phyloP scores from a whole-genome alignment of 2,113 vertebrate genomes.

The Morone saxatilis region DNA sequence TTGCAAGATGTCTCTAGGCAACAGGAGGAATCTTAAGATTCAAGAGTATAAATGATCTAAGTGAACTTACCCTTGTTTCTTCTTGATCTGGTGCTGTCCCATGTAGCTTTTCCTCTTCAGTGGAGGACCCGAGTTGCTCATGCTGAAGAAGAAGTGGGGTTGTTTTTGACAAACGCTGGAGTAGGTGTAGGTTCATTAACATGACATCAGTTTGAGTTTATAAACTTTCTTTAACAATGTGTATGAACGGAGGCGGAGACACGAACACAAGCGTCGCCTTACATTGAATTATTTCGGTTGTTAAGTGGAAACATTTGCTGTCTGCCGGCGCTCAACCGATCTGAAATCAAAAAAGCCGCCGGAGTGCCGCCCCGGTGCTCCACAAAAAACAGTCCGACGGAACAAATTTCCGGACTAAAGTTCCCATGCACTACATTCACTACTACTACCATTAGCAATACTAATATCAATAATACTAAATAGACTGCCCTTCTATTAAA shows the following conservation, averaged over 20 bases:
- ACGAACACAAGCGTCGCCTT: neutral
- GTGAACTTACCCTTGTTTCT: slow-evolving; percentile 69
- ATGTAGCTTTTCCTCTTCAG: slow-evolving; percentile 81
- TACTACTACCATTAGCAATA: no score
- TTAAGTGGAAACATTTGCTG: neutral
- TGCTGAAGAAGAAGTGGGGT: slow-evolving; percentile 14
- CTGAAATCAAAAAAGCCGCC: slow-evolving; percentile 72
- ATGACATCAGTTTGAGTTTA: slow-evolving; percentile 48
- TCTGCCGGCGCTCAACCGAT: neutral
- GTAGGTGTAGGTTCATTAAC: slow-evolving; percentile 18
- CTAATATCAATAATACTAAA: neutral
- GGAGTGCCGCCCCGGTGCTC: slow-evolving; percentile 34
- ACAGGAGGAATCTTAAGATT: neutral
- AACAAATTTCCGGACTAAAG: neutral
- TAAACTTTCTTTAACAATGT: neutral
- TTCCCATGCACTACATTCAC: slow-evolving; percentile 6
- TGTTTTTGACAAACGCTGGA: neutral
- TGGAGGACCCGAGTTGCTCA: slow-evolving; percentile 61
- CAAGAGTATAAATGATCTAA: neutral
- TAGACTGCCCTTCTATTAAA: neutral
- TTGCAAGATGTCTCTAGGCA: neutral
- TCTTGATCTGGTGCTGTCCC: slow-evolving; percentile 82
- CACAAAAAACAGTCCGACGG: slow-evolving; percentile 61
- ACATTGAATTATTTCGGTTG: neutral
- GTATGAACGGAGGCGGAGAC: neutral